Evolutionary conservation across 2,888 invertebrate genomes (phyloP).

Genomic region (Hydroisotoma schaefferi): DNA sequence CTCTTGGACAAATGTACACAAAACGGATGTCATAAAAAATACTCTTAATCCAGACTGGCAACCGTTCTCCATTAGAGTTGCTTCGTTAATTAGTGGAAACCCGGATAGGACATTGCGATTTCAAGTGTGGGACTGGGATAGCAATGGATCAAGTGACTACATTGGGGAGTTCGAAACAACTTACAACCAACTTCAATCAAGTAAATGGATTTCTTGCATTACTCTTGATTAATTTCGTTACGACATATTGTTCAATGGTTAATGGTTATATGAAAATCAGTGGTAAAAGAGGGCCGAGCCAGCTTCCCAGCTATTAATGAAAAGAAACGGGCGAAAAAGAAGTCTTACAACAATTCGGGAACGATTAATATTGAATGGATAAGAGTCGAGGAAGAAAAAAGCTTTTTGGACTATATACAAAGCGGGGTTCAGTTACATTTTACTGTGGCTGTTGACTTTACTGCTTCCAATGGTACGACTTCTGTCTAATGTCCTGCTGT

Average conservation of each 20-base stretch:
- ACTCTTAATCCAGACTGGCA: slow-evolving; percentile 57
- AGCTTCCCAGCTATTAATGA: slow-evolving; percentile 53
- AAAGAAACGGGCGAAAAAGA: slow-evolving; percentile 56
- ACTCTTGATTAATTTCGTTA: not conserved
- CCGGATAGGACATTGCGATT: slow-evolving; percentile 54
- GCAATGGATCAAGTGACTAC: slow-evolving; percentile 54
- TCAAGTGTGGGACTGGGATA: slow-evolving; percentile 57
- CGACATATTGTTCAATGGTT: not conserved
- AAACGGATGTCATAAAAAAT: slow-evolving; percentile 56
- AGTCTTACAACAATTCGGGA: slow-evolving; percentile 56
- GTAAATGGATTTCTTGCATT: not conserved
- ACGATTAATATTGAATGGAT: slow-evolving; percentile 53
- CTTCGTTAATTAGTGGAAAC: slow-evolving; percentile 55
- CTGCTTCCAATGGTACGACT: slow-evolving; percentile 50
- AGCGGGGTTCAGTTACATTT: slow-evolving; percentile 52
- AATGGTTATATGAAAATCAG: slow-evolving; percentile 13
- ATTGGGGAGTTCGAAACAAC: slow-evolving; percentile 55
- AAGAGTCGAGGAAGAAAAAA: slow-evolving; percentile 46
- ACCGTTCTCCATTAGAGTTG: slow-evolving; percentile 51
- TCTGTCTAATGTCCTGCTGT: not conserved
- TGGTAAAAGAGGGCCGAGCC: slow-evolving; percentile 46
- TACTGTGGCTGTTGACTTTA: slow-evolving; percentile 52
- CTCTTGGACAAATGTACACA: slow-evolving; percentile 54
- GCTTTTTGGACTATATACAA: slow-evolving; percentile 57
- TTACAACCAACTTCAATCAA: slow-evolving; percentile 51